phyloP scores from a whole-genome alignment of 2,797 vertebrate genomes.

The Loris lydekkerianus region DNA sequence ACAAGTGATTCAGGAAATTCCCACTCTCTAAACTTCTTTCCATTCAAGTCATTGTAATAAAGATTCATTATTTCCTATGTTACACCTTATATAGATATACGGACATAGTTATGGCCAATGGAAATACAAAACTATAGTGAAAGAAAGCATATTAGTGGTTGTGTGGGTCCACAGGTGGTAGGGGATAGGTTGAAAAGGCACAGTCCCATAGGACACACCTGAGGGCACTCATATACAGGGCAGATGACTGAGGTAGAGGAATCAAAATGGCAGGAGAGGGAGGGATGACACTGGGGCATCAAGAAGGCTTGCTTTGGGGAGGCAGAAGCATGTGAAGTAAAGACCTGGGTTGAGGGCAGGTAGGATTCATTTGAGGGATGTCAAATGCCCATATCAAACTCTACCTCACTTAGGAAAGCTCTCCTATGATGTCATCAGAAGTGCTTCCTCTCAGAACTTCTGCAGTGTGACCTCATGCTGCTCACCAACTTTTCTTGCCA shows the following conservation, averaged over 20 bases:
- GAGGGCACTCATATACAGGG: neutral
- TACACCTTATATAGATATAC: neutral
- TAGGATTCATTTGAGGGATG: neutral
- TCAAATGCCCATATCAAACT: neutral
- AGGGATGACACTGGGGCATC: neutral
- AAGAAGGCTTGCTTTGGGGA: neutral
- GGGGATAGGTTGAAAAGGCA: neutral
- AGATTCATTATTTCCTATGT: neutral
- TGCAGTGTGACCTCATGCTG: neutral
- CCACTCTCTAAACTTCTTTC: neutral
- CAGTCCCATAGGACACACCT: neutral
- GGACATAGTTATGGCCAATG: neutral
- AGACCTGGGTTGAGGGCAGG: neutral
- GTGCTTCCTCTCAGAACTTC: neutral
- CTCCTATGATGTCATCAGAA: neutral
- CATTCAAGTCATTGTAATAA: neutral
- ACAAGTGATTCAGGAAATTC: neutral
- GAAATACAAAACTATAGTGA: neutral
- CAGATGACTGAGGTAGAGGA: neutral
- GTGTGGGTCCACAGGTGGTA: neutral
- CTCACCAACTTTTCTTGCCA: neutral
- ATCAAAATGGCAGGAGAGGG: neutral
- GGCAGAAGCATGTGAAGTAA: neutral
- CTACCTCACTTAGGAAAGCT: neutral
- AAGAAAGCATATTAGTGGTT: neutral